Conservation (phyloP, 1,140 invertebrate genomes). For the Drosophila nigromelanica region DNA sequence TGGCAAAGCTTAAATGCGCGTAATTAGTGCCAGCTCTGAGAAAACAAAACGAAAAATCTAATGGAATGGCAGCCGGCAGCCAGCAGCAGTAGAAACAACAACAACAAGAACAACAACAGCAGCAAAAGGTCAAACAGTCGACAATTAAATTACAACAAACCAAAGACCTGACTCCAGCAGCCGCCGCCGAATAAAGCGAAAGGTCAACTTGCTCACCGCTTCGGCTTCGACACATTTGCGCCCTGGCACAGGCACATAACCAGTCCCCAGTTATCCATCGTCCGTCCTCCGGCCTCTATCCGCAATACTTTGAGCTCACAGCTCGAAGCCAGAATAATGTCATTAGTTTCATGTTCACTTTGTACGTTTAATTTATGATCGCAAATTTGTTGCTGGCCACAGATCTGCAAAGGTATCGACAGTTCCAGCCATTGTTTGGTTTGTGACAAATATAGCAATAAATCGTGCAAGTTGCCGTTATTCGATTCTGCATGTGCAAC, state of each 20-base stretch:
- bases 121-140: constrained; percentile 69
- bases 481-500: constrained; percentile 37
- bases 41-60: constrained; percentile 25
- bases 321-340: constrained; percentile 50
- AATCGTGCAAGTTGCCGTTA: constrained; percentile 39
- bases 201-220: constrained; percentile 59
- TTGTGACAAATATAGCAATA: constrained; percentile 43
- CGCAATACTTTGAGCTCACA: background rate
- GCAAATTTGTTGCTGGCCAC: constrained; percentile 64
- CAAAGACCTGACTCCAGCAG: constrained; percentile 48
- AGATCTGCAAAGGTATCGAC: constrained; percentile 41
- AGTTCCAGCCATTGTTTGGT: constrained; percentile 49
- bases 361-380: constrained; percentile 67
- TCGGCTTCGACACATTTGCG: constrained; percentile 50
- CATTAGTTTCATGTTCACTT: constrained; percentile 63
- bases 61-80: constrained; percentile 57
- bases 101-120: constrained; percentile 1
- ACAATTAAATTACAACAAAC: constrained; percentile 73
- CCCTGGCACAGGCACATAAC: constrained; percentile 30
- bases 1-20: constrained; percentile 25
- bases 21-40: constrained; percentile 56
- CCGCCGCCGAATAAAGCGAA: constrained; percentile 63
- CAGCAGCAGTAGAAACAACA: constrained; percentile 3
- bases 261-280: background rate
- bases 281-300: too few relatives aligned